phyloP scores from a whole-genome alignment of 2,113 vertebrate species.

The Ranitomeya variabilis region DNA sequence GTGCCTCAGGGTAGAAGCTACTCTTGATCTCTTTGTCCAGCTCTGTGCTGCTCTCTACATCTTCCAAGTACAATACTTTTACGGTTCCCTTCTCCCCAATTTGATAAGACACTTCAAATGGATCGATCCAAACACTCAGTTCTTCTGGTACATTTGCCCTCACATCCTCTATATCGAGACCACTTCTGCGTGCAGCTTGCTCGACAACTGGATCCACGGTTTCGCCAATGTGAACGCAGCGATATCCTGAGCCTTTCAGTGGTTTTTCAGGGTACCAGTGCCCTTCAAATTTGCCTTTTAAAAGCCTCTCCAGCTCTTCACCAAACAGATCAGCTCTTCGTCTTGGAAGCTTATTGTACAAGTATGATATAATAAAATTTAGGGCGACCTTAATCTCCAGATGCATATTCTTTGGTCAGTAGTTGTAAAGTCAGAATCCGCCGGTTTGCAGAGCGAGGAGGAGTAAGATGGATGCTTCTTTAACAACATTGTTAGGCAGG shows the following conservation, averaged over 20 bases:
- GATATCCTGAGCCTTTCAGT: constrained; percentile 94
- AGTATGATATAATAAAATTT: constrained; percentile 98
- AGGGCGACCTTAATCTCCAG: constrained; percentile 98
- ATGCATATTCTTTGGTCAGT: constrained; percentile 89
- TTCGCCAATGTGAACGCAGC: constrained; percentile 94
- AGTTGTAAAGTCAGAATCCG: no score
- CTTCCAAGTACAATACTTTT: constrained; percentile 92
- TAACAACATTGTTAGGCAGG: no score
- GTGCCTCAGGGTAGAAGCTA: constrained; percentile 95
- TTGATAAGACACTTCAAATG: constrained; percentile 96
- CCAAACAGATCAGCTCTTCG: constrained; percentile 96
- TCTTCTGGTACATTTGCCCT: constrained; percentile 90
- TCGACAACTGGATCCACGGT: constrained; percentile 90
- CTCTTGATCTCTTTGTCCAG: constrained; percentile 88
- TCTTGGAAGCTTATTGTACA: constrained; percentile 98
- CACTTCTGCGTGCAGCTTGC: constrained; percentile 89
- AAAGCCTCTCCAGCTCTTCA: constrained; percentile 92
- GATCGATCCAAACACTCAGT: constrained; percentile 97
- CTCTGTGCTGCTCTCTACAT: constrained; percentile 75
- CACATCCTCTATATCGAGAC: constrained; percentile 91
- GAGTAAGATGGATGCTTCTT: no score
- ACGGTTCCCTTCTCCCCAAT: constrained; percentile 92
- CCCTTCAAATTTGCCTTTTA: constrained; percentile 91
- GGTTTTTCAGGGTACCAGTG: constrained; percentile 97
- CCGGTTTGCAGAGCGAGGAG: no score